phyloP scores from a whole-genome alignment of 2,797 vertebrate genomes.

The Trachops cirrhosus region DNA sequence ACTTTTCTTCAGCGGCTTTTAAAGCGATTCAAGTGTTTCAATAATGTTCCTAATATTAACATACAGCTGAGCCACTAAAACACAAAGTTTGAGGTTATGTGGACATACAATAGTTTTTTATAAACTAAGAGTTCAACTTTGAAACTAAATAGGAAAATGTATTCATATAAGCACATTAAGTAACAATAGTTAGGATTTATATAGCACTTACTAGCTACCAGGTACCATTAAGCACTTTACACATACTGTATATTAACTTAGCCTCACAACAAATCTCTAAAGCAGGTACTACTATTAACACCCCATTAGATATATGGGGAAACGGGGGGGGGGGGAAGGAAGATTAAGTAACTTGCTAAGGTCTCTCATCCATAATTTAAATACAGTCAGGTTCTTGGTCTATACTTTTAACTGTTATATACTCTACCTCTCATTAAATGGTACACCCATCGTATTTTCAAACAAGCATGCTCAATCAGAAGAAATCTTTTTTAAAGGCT shows the following conservation, averaged over 20 bases:
- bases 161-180: neutral
- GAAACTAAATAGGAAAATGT: constrained; percentile 27
- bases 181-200: neutral
- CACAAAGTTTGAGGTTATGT: neutral
- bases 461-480: neutral
- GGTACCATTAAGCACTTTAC: neutral
- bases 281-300: neutral
- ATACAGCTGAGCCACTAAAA: neutral
- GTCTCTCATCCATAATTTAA: neutral
- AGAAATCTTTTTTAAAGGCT: constrained; percentile 15
- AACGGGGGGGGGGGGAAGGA: neutral
- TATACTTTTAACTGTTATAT: neutral
- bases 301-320: neutral
- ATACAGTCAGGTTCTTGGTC: neutral
- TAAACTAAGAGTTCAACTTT: constrained; percentile 13
- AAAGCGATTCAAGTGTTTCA: constrained; percentile 34
- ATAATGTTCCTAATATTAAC: neutral
- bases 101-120: neutral
- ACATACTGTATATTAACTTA: neutral
- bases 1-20: neutral
- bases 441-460: neutral
- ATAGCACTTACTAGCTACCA: neutral
- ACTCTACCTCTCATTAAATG: neutral
- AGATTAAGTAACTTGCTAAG: neutral
- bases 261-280: neutral